phyloP scores from a whole-genome alignment of 2,113 vertebrate species.

The Lasiurus cinereus region DNA sequence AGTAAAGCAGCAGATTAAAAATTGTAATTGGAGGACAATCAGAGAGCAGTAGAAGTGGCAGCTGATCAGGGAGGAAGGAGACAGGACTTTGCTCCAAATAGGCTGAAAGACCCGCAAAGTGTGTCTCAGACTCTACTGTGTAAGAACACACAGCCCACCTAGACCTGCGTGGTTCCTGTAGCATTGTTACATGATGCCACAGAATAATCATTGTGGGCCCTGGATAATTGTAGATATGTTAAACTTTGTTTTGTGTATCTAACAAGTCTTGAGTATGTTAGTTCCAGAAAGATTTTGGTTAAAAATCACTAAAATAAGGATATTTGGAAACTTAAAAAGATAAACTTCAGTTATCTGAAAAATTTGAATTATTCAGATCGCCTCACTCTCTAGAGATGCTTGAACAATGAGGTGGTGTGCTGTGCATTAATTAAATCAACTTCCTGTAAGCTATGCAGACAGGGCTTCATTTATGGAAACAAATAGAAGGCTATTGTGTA shows the following conservation, averaged over 20 bases:
- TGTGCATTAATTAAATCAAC: slow-evolving; percentile 22
- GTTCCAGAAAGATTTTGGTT: not conserved
- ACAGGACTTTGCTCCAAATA: not conserved
- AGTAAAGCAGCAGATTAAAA: not conserved
- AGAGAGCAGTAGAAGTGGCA: not conserved
- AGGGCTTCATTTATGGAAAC: not conserved
- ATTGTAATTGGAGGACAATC: not conserved
- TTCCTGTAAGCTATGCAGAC: slow-evolving; percentile 20
- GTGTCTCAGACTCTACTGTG: no score
- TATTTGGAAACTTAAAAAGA: not conserved
- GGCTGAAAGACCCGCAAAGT: not conserved
- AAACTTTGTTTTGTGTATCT: not conserved
- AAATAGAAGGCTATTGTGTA: not conserved
- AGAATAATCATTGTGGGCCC: not conserved
- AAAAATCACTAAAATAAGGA: slow-evolving; percentile 27
- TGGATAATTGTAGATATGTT: not conserved
- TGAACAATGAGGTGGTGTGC: not conserved
- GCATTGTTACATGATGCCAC: not conserved
- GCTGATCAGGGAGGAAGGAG: not conserved
- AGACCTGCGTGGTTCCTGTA: not conserved
- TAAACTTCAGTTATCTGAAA: slow-evolving; percentile 27
- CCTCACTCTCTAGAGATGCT: not conserved
- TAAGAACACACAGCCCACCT: not conserved
- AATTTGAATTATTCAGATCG: not conserved
- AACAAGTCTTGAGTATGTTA: not conserved